Evolutionary conservation across 1,140 invertebrate species (phyloP), one percentile per base, ranked within the genome.

Genomic region (Theocolax elegans): DNA sequence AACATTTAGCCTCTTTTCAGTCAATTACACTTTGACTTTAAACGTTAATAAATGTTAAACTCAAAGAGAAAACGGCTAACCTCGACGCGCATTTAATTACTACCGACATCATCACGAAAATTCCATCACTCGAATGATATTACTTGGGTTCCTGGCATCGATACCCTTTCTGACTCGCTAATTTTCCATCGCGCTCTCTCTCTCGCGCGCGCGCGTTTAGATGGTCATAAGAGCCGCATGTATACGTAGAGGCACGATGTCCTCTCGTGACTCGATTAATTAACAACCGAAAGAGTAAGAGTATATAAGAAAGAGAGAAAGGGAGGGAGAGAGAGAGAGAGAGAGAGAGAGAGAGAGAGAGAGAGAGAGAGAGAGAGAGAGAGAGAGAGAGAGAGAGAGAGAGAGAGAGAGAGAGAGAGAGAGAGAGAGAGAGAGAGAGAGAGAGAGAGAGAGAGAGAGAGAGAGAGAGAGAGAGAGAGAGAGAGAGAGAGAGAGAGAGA

Each of bases 311-410:
- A 15, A 70, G 56, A 72, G 64, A 72, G 75, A 65, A 70, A 62
- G 46, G 68, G n/a, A n/a, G n/a, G n/a, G 19, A 68, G 58, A 73
- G 66, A 67, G 75, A 59, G 74, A 75, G 63, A 58, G 66, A 72
- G 49, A 44, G 17, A 69, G 56, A 71, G 67, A 71, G 75, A 65
- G 71, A 62, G n/a, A n/a, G n/a, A n/a, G n/a, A n/a, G n/a, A n/a
- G n/a, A n/a, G n/a, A n/a, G n/a, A n/a, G n/a, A n/a, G n/a, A n/a
- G n/a, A n/a, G n/a, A n/a, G n/a, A n/a, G n/a, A n/a, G n/a, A n/a
- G n/a, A n/a, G n/a, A n/a, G n/a, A n/a, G n/a, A n/a, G n/a, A n/a
- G n/a, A n/a, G n/a, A n/a, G n/a, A n/a, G n/a, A n/a, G n/a, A n/a
- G n/a, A n/a, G n/a, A n/a, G n/a, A n/a, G n/a, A n/a, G n/a, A n/a